Base-by-base conservation (phyloP, 1,140 invertebrate genomes). In the Holcopasites calliopsidis region DNA sequence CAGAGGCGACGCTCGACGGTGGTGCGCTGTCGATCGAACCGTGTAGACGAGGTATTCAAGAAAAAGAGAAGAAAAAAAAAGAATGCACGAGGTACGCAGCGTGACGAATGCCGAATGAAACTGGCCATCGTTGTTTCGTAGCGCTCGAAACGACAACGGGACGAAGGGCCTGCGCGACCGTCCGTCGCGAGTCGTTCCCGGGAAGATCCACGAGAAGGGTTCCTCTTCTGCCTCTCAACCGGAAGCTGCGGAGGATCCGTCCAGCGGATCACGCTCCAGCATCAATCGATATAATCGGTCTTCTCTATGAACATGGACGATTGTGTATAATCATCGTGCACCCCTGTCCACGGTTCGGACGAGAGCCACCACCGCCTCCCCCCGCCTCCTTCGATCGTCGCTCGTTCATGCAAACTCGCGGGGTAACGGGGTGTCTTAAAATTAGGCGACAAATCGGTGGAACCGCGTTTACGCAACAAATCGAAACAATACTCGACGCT, bases 401-500 rank as follows among this genome's bases (percentile, higher is more conserved):
- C 50, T 42, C 11, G 49, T 44, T 33, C 40, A 47, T 28, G 44
- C 35, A 16, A 13, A 35, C 28, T 35, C n/a, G 54, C 75, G 47
- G 47, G n/a, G 50, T 8, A 58, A 61, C 33, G 44, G 68, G 44
- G 61, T 70, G 31, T 65, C 72, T 81, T 75, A 82, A 82, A 83
- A 83, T 83, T 83, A 83, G 76, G 79, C 80, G 80, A 50, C 82
- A 76, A 80, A 74, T 57, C 71, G 47, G 47, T 65, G 71, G 76
- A 76, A 31, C 44, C 61, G 66, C 70, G 33, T 21, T 42, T 82
- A 83, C 50, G 71, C 77, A 77, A 82, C 70, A 83, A 82, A 83
- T 82, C 70, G 76, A 73, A 62, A 83, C 64, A 68, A 82, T 66
- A 74, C 50, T 82, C 69, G 79, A 78, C 75, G 76, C 70, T 78